phyloP scores from a whole-genome alignment of 2,113 vertebrate genomes.

The Sebastes fasciatus region DNA sequence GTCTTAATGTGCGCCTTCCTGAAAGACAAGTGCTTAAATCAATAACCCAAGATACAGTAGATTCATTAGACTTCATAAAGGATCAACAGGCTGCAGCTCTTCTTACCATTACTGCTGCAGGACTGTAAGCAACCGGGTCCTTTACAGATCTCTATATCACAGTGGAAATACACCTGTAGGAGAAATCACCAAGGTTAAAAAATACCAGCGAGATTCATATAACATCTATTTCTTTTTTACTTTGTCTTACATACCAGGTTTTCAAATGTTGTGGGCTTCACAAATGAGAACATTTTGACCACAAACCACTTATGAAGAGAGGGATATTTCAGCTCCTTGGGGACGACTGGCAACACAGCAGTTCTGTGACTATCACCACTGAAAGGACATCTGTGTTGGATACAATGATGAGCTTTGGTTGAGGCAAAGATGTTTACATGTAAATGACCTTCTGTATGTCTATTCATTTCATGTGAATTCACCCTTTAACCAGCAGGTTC shows the following conservation, averaged over 20 bases:
- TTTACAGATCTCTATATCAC: constrained; percentile 66
- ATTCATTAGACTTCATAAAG: not conserved
- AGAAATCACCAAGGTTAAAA: not conserved
- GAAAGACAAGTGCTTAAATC: not conserved
- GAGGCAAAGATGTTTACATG: not conserved
- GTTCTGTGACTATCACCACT: constrained; percentile 77
- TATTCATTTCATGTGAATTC: not conserved
- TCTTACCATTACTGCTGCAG: constrained; percentile 56
- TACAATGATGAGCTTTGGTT: not conserved
- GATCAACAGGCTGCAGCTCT: not conserved
- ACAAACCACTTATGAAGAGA: constrained; percentile 79
- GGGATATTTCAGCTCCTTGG: constrained; percentile 59
- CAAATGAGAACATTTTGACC: constrained; percentile 81
- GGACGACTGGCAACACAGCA: constrained; percentile 51
- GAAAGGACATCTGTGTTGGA: constrained; percentile 79
- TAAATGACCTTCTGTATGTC: not conserved
- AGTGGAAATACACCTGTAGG: constrained; percentile 69
- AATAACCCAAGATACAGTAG: not conserved
- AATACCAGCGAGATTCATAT: not conserved
- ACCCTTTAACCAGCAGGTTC: constrained; percentile 76
- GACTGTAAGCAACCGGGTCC: constrained; percentile 49
- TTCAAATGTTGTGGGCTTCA: constrained; percentile 44
- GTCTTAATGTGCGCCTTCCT: constrained; percentile 31
- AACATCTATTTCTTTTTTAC: not conserved
- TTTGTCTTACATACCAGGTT: constrained; percentile 45